Evolutionary conservation across 1,140 invertebrate species (phyloP).

Genomic region (Pseudobourletiella spinata): DNA sequence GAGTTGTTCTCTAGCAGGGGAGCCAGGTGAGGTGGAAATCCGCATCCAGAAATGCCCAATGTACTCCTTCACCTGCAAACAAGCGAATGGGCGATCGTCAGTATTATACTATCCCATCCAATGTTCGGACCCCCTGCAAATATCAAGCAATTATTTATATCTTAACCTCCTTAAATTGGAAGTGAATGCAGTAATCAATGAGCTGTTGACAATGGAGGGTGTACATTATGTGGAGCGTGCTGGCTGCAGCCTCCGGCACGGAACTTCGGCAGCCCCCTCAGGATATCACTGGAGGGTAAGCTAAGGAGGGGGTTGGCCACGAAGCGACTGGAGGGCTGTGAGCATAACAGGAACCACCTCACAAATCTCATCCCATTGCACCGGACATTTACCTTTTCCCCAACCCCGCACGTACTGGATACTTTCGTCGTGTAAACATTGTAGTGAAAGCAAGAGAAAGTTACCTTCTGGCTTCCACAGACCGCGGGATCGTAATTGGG

Average conservation of each 20-base stretch:
- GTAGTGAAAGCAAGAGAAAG: too few species aligned
- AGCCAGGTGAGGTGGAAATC: background rate
- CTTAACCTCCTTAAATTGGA: background rate
- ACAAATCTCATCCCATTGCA: too few species aligned
- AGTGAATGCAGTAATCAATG: background rate
- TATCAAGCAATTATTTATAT: background rate
- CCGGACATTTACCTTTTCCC: too few species aligned
- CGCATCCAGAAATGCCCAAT: background rate
- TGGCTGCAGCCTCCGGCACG: background rate
- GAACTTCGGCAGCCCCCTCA: background rate
- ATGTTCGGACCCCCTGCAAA: background rate
- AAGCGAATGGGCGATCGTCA: too few species aligned
- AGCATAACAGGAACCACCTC: too few species aligned
- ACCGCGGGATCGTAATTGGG: too few species aligned
- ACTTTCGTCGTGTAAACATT: too few species aligned
- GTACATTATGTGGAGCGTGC: constrained; percentile 4
- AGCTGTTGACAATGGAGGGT: constrained; percentile 3
- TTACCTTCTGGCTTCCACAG: too few species aligned
- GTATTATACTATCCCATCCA: too few species aligned
- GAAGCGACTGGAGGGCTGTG: background rate
- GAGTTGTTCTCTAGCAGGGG: background rate
- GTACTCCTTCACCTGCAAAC: background rate
- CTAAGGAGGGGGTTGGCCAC: background rate
- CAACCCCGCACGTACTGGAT: too few species aligned
- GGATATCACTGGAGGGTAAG: background rate